Base-by-base conservation (phyloP, 92 coral and sea anemone genomes). In the Phenganax subtilis region DNA sequence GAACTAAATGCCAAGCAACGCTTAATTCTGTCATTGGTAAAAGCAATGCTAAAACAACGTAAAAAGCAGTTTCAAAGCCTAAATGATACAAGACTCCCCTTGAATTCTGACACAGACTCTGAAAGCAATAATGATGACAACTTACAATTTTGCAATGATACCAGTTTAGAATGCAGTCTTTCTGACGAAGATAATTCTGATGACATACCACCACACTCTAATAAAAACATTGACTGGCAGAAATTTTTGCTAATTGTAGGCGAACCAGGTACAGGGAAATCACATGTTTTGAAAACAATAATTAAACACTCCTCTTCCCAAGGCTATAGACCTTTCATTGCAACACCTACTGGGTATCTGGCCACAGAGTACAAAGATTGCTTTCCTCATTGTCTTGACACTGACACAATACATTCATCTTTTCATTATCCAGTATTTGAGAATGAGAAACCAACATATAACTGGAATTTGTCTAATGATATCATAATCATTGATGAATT, bases 181-280 rank as follows among this genome's bases (percentile, higher is more conserved):
- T 20, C 25, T 20, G 25, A 20, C 25, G 25, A 20, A 20, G 25
- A 20, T 20, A 20, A 20, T 20, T 20, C 25, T 20, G 25, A 20
- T 20, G 25, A 6, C n/a, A 16, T 28, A 44, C 10, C 6, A 9
- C 4, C 10, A 16, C 0, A 9, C 16, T 10, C 64, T n/a, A 59
- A 16, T 9, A 0, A 12, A 20, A 20, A 20, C 10, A 10, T 77
- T 7, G 82, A 77, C 56, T 77, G 72, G 82, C 29, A 17, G 8
- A 77, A 60, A 28, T 77, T 77, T 27, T n/a, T 77, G 30, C 10
- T 77, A 25, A 30, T 77, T 7, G 82, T 77, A 16, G 82, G 82
- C 27, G 44, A 51, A 7, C 57, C 57, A 8, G 82, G 82, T 30
- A 77, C 82, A 6, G 71, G 82, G 10, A 77, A 77, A 57, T 77